These are phyloP conservation scores for Cremastobaeus sp. DNA, from an alignment of 2,888 invertebrate genomes.

Conservation along the genomic window DNA sequence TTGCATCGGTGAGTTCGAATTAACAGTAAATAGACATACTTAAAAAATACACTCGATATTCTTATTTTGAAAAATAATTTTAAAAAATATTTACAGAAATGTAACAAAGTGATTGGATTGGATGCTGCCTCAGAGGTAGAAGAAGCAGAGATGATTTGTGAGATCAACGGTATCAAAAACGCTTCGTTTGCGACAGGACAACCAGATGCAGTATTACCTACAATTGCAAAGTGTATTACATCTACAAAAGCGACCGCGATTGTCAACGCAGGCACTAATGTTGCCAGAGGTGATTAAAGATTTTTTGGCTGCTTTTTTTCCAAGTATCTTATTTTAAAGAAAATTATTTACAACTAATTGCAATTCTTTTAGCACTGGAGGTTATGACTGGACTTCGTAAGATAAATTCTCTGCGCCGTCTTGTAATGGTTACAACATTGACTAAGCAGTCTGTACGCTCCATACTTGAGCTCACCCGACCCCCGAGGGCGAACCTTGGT, in stretches of 20 bases:
- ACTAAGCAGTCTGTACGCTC: slow-evolving; percentile 77
- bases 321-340: not conserved
- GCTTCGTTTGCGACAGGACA: slow-evolving; percentile 74
- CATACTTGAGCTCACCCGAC: slow-evolving; percentile 74
- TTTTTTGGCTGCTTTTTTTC: slow-evolving; percentile 2
- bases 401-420: slow-evolving; percentile 69
- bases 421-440: slow-evolving; percentile 75
- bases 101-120: slow-evolving; percentile 74
- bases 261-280: slow-evolving; percentile 73
- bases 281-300: slow-evolving; percentile 70
- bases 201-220: slow-evolving; percentile 69
- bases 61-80: not conserved
- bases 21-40: too few species aligned
- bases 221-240: slow-evolving; percentile 67
- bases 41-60: too few species aligned
- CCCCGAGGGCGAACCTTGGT: slow-evolving; percentile 67
- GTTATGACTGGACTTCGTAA: slow-evolving; percentile 73
- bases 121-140: slow-evolving; percentile 75
- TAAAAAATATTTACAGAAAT: slow-evolving; percentile 68
- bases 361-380: slow-evolving; percentile 69
- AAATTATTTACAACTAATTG: not conserved
- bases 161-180: slow-evolving; percentile 74
- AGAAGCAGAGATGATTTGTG: slow-evolving; percentile 76
- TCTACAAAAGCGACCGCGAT: slow-evolving; percentile 71
- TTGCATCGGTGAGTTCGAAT: slow-evolving; percentile 74